Percentiles rank a stretch among this genome's conserved stretches.
These are phyloP conservation scores for Amazona vittata DNA, from an alignment of 2,113 vertebrate genomes.

Conservation along the genomic window DNA sequence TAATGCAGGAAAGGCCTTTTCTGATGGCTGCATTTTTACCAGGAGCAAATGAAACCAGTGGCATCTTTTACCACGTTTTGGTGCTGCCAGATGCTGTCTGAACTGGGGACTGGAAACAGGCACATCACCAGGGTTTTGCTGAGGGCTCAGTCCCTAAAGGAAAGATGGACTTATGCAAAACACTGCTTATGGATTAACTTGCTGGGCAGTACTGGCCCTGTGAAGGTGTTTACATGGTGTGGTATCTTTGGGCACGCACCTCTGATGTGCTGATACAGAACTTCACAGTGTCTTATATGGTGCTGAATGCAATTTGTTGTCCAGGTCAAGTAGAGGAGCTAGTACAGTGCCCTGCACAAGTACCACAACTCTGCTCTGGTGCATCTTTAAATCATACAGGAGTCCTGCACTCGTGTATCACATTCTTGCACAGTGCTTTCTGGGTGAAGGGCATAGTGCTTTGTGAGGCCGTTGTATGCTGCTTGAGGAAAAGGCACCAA, in stretches of 20 bases:
- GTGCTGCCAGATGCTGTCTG: not conserved
- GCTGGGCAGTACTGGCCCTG: not conserved
- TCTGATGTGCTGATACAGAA: fast-evolving
- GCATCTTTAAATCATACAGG: fast-evolving
- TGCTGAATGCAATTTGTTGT: fast-evolving
- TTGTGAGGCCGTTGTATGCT: constrained; percentile 66
- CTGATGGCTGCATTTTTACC: not conserved
- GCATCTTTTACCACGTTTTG: not conserved
- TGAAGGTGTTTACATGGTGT: not conserved
- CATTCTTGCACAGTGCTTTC: not conserved
- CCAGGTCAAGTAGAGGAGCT: not conserved
- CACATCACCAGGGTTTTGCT: fast-evolving
- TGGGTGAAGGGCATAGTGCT: constrained; percentile 65
- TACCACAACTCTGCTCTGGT: too few relatives aligned
- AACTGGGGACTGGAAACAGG: not conserved
- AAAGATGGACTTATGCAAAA: not conserved
- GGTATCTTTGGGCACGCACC: too few relatives aligned
- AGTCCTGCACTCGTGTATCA: fast-evolving
- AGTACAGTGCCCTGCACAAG: fast-evolving
- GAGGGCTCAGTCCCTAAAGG: not conserved
- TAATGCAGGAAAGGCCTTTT: not conserved
- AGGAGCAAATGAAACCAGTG: not conserved
- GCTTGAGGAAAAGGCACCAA: constrained; percentile 67
- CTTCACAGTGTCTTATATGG: fast-evolving
- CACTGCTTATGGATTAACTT: too few relatives aligned